These are phyloP conservation scores for Poicephalus meyeri DNA, from an alignment of 2,113 vertebrate species.

Conservation along the genomic window DNA sequence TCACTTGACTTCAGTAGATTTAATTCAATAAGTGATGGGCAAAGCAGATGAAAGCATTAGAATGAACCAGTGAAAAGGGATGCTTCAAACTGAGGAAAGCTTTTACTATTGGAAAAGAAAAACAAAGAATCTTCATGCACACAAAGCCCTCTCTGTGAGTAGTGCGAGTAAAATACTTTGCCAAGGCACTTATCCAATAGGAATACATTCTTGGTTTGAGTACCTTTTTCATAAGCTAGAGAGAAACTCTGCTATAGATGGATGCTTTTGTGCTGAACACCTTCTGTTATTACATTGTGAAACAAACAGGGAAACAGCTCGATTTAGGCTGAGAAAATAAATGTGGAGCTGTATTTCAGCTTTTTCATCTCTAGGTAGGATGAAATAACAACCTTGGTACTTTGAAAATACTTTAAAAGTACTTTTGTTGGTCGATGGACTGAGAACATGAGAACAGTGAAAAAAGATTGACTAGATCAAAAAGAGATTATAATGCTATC, in stretches of 20 bases:
- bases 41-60: background rate
- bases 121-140: background rate
- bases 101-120: background rate
- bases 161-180: background rate
- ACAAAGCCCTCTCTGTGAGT: background rate
- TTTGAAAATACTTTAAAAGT: background rate
- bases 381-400: background rate
- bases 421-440: background rate
- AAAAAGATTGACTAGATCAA: background rate
- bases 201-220: background rate
- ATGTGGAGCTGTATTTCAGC: background rate
- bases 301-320: background rate
- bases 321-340: background rate
- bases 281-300: background rate
- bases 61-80: background rate
- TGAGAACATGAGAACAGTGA: background rate
- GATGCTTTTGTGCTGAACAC: background rate
- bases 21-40: background rate
- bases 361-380: background rate
- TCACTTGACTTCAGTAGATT: background rate
- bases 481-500: background rate
- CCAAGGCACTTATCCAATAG: background rate
- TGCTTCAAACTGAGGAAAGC: background rate
- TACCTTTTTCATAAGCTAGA: background rate
- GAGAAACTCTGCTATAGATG: background rate